Evolutionary conservation across 2,797 vertebrate genomes (phyloP).

Genomic region (Onychomys torridus): DNA sequence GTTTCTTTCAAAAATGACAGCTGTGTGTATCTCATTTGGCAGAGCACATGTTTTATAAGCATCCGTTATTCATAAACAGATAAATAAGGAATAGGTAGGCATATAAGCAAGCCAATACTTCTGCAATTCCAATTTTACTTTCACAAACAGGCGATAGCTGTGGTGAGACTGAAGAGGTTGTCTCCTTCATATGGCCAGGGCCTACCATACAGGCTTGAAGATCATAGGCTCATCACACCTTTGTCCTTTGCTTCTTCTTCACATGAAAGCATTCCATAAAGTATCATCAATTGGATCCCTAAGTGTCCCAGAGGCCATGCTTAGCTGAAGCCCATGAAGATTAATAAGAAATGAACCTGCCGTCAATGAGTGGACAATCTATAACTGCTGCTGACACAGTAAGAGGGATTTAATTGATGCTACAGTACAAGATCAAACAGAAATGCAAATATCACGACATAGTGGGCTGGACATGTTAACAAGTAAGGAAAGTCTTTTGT

Average conservation of each 20-base stretch:
- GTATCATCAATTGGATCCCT: not conserved
- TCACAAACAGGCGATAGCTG: not conserved
- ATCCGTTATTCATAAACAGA: not conserved
- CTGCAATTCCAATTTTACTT: not conserved
- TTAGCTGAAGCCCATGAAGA: not conserved
- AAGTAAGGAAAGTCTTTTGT: not conserved
- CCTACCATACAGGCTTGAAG: not conserved
- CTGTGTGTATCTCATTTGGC: not conserved
- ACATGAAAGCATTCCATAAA: not conserved
- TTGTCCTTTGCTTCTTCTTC: not conserved
- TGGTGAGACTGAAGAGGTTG: not conserved
- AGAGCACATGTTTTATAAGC: not conserved
- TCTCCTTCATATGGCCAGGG: not conserved
- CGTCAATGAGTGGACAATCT: conserved; percentile 4
- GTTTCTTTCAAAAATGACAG: not conserved
- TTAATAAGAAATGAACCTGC: conserved; percentile 4
- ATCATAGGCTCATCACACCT: not conserved
- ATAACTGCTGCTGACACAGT: conserved; percentile 15
- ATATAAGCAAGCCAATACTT: not conserved
- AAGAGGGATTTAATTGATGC: conserved; percentile 35
- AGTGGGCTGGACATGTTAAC: not conserved
- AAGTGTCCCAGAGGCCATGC: not conserved
- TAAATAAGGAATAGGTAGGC: not conserved
- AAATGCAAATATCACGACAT: conserved; percentile 1
- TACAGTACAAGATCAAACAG: not conserved